Evolutionary conservation across 2,113 vertebrate species (phyloP), one percentile per base, ranked within the genome.

Genomic region (Tychaedon coryphoeus): DNA sequence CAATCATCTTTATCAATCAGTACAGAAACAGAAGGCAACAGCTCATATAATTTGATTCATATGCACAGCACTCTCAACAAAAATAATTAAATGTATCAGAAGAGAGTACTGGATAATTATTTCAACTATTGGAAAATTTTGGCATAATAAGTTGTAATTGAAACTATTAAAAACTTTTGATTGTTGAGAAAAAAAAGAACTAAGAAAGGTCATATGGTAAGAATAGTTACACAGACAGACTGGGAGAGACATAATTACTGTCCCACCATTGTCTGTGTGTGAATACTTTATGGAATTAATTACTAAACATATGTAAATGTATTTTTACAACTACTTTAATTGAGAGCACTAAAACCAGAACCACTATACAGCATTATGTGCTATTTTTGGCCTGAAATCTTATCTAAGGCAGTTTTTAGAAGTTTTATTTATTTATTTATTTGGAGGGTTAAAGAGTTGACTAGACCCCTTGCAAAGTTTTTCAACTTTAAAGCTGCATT

Each of bases 41-140:
- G 40, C 40, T 93, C 60, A n/a, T 71, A 64, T 94, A 95, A 97
- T 97, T 86, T 74, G 22, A 76, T 94, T 95, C 91, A 85, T 85
- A 95, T 88, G 92, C 43, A 81, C 17, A 93, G 12, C 28, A n/a
- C 26, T 53, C 22, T 93, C 31, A 85, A 79, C 26, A 86, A 82
- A 90, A 80, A 72, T 5, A 71, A 28, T 61, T 65, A 42, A 67
- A 75, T 86, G 34, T 86, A 86, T 91, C 90, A 84, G 34, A 95
- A 67, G 22, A 25, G 24, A 51, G 57, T 47, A 34, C 22, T 77
- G 42, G 24, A 61, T 96, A 96, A 95, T 96, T 94, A 95, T 84
- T 94, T 92, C 42, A 91, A 42, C 57, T 94, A 50, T 84, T 92
- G 74, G 78, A 92, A 97, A 97, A 94, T 96, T 56, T 82, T 85